Conservation (phyloP, 1,140 invertebrate genomes). For the Delia radicum region DNA sequence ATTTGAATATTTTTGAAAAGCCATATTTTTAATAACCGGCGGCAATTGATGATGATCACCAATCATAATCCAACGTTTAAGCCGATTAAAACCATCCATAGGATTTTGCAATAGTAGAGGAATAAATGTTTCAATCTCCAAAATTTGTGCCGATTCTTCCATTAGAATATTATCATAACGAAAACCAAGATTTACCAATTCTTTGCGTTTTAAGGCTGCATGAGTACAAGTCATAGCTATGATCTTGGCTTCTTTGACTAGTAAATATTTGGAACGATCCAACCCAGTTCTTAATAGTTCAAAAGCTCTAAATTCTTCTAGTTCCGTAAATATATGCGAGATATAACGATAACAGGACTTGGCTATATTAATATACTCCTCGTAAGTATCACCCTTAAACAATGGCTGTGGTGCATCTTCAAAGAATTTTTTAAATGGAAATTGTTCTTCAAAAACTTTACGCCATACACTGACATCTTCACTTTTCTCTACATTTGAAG, state of each 20-base stretch:
- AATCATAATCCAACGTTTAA: slow-evolving; percentile 99
- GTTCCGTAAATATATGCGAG: slow-evolving; percentile 91
- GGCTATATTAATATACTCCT: slow-evolving; percentile 90
- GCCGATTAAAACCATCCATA: slow-evolving; percentile 89
- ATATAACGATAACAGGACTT: slow-evolving; percentile 94
- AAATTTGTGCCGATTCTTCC: slow-evolving; percentile 98
- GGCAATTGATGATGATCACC: slow-evolving; percentile 99
- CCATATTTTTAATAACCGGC: slow-evolving; percentile 99
- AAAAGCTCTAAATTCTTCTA: slow-evolving; percentile 98
- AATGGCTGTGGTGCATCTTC: slow-evolving; percentile 89
- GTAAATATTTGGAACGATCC: slow-evolving; percentile 92
- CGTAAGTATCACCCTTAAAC: slow-evolving; percentile 77
- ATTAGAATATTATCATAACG: slow-evolving; percentile 99
- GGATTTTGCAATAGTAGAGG: slow-evolving; percentile 96
- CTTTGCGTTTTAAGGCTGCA: slow-evolving; percentile 93
- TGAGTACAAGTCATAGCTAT: slow-evolving; percentile 99
- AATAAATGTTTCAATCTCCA: slow-evolving; percentile 99
- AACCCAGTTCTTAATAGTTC: slow-evolving; percentile 92
- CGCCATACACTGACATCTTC: slow-evolving; percentile 24
- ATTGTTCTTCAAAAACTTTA: slow-evolving; percentile 67
- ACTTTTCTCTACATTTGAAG: slow-evolving; percentile 21
- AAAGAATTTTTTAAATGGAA: slow-evolving; percentile 93
- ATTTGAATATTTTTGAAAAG: slow-evolving; percentile 99
- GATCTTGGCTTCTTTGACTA: slow-evolving; percentile 99
- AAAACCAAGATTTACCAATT: slow-evolving; percentile 93